These are phyloP conservation scores for Xanthia togata DNA, from an alignment of 2,888 invertebrate species.

Conservation along the genomic window DNA sequence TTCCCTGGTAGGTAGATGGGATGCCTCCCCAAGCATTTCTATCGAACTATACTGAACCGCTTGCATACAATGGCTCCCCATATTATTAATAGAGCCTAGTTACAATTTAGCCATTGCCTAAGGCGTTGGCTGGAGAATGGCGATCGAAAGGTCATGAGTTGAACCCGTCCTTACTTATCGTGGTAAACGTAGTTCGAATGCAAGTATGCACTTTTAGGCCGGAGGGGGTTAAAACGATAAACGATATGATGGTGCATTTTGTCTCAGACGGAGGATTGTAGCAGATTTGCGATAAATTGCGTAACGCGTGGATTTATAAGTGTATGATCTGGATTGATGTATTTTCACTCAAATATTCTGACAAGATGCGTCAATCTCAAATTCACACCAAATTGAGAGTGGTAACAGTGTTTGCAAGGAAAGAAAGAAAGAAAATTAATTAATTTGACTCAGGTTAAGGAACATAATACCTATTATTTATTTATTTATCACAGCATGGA, in stretches of 20 bases:
- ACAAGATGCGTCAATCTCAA: background rate
- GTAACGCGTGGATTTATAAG: background rate
- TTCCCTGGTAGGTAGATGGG: background rate
- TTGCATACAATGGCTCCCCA: background rate
- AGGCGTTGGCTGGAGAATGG: constrained; percentile 52
- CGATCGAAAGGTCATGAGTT: constrained; percentile 50
- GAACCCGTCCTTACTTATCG: constrained; percentile 41
- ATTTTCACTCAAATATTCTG: background rate
- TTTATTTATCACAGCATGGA: too few relatives aligned
- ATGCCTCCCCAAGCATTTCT: background rate
- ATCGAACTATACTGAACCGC: background rate
- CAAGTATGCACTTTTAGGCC: constrained; percentile 26
- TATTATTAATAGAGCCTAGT: constrained; percentile 12
- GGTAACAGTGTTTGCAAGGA: too few relatives aligned
- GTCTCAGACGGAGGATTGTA: background rate
- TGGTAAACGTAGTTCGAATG: constrained; percentile 25
- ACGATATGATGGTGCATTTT: constrained; percentile 11
- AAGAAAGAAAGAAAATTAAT: too few relatives aligned
- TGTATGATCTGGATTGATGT: background rate
- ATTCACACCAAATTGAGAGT: too few relatives aligned
- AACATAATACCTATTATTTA: too few relatives aligned
- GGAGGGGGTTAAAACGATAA: constrained; percentile 17
- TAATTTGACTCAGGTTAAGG: too few relatives aligned
- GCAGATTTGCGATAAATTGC: background rate
- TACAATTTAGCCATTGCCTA: constrained; percentile 31